Percentiles rank a stretch among this genome's conserved stretches.
phyloP scores from a whole-genome alignment of 2,113 vertebrate genomes.

The Apodemus sylvaticus region DNA sequence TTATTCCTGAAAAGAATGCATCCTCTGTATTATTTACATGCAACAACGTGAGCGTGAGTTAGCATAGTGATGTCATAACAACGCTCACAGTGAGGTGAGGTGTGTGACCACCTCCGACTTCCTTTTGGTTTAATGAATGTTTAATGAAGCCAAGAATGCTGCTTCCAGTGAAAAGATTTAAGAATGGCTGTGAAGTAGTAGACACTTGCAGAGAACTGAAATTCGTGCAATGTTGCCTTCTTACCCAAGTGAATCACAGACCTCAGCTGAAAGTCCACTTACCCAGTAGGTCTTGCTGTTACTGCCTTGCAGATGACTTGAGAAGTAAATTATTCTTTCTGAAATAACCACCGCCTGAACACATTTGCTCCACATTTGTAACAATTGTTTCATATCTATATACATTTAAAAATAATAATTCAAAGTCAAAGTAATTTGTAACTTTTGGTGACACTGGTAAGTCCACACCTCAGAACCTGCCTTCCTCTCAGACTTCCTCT shows the following conservation, averaged over 20 bases:
- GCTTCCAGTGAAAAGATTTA: slow-evolving; percentile 78
- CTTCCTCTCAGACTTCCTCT: slow-evolving; percentile 80
- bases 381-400: slow-evolving; percentile 75
- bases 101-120: slow-evolving; percentile 56
- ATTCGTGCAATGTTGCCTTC: slow-evolving; percentile 59
- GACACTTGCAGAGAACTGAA: slow-evolving; percentile 61
- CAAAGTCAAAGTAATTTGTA: slow-evolving; percentile 75
- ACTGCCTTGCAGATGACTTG: slow-evolving; percentile 70
- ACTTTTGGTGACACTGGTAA: slow-evolving; percentile 76
- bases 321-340: slow-evolving; percentile 67
- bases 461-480: slow-evolving; percentile 73
- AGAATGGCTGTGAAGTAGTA: slow-evolving; percentile 81
- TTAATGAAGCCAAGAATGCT: slow-evolving; percentile 76
- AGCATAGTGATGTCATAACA: slow-evolving; percentile 28
- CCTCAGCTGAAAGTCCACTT: slow-evolving; percentile 52
- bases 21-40: slow-evolving; percentile 48
- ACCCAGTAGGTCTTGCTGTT: slow-evolving; percentile 61
- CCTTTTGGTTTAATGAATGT: slow-evolving; percentile 78
- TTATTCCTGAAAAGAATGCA: slow-evolving; percentile 50
- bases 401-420: slow-evolving; percentile 74
- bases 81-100: slow-evolving; percentile 37
- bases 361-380: slow-evolving; percentile 75
- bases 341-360: slow-evolving; percentile 68
- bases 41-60: slow-evolving; percentile 52
- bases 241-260: slow-evolving; percentile 49